Evolutionary conservation across 1,140 invertebrate genomes (phyloP).

Genomic region (Platyscapa corneri): DNA sequence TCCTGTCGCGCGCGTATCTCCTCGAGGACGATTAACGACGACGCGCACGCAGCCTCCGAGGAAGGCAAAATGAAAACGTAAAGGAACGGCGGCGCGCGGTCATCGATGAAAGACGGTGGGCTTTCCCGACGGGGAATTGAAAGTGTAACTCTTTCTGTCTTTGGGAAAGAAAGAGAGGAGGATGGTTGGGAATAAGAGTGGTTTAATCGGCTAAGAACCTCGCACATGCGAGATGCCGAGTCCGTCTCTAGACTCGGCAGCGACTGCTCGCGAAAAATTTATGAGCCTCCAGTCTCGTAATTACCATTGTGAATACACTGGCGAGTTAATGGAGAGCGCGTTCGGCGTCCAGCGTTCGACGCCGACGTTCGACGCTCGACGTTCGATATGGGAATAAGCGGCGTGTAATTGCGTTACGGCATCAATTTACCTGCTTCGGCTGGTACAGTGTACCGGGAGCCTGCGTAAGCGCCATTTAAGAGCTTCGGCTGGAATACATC

Average conservation of each 20-base stretch:
- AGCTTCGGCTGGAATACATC: constrained; percentile 2
- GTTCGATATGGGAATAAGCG: constrained; percentile 58
- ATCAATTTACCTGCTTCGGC: constrained; percentile 65
- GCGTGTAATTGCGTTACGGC: constrained; percentile 64
- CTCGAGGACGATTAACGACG: too few relatives aligned
- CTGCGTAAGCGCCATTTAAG: constrained; percentile 32
- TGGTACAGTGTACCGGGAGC: not conserved
- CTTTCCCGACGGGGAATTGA: too few relatives aligned
- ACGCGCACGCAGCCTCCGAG: too few relatives aligned
- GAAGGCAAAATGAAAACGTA: too few relatives aligned
- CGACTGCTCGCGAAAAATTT: constrained; percentile 61
- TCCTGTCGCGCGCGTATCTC: too few relatives aligned
- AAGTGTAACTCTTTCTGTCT: not conserved
- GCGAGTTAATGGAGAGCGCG: constrained; percentile 13
- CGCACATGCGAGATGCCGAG: too few relatives aligned
- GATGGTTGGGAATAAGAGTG: constrained; percentile 65
- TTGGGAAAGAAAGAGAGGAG: not conserved
- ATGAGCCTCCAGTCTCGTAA: constrained; percentile 61
- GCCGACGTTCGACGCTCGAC: too few relatives aligned
- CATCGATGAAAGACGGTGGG: too few relatives aligned
- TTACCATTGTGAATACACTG: constrained; percentile 65
- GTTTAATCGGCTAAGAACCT: constrained; percentile 30
- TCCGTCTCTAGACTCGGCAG: not conserved
- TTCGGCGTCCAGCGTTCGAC: not conserved
- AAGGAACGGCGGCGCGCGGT: too few relatives aligned